phyloP scores from a whole-genome alignment of 2,888 invertebrate species.

The Nudaria mundana region DNA sequence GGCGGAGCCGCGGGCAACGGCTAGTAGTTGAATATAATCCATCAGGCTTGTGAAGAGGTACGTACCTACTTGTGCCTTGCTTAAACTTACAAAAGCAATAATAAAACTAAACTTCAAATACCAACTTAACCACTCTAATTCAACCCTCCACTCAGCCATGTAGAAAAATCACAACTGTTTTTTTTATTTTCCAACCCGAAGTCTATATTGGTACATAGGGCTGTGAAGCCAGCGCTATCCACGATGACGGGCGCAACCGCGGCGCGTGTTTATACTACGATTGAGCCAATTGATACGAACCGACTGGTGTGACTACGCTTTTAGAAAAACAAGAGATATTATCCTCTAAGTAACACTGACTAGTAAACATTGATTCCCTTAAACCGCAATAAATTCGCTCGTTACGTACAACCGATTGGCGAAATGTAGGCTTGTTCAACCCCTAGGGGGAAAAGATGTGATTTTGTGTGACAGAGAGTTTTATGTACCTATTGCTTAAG shows the following conservation, averaged over 20 bases:
- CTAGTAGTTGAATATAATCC: no score
- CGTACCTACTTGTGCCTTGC: no score
- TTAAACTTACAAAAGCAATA: not conserved
- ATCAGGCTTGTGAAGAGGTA: no score
- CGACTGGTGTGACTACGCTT: constrained; percentile 21
- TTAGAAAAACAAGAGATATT: not conserved
- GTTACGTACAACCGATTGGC: no score
- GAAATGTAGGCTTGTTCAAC: no score
- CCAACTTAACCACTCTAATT: constrained; percentile 1
- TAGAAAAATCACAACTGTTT: constrained; percentile 14
- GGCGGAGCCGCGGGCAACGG: no score
- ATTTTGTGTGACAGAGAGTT: no score
- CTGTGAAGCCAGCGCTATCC: constrained; percentile 12
- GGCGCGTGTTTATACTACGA: constrained; percentile 63
- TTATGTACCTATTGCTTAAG: no score
- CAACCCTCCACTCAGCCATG: not conserved
- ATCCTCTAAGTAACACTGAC: not conserved
- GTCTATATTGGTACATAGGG: constrained; percentile 15
- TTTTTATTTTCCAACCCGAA: constrained; percentile 20
- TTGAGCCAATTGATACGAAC: constrained; percentile 57
- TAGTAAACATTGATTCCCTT: no score
- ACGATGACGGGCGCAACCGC: constrained; percentile 45
- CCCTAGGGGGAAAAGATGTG: no score
- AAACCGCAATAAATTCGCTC: no score
- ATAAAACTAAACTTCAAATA: not conserved